Base-by-base conservation (phyloP, 2,888 invertebrate species). In the Spatulosminthurus flaviceps region DNA sequence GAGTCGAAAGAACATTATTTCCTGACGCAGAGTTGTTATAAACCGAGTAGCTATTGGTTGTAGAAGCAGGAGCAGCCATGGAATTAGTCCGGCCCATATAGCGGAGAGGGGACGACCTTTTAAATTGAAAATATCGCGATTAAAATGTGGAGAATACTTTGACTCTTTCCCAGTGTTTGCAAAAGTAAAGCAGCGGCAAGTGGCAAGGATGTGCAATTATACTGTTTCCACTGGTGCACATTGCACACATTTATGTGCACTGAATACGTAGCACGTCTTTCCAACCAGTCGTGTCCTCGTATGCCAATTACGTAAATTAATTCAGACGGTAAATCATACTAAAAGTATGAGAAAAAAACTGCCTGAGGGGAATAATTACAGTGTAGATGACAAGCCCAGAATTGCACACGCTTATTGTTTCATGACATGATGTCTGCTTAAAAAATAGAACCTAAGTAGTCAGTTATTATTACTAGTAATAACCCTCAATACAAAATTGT, bases 31-130 rank as follows among this genome's bases (percentile, higher is more conserved):
- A 64, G 64, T 71, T 79, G 22, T 73, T 61, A 60, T 34, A 66
- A 1, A 21, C 24, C 5, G 72, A 34, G 41, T 75, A 41, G 7
- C 28, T 42, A 26, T 76, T 41, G n/a, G 43, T 41, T 28, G 82
- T 60, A 24, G 80, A 69, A 24, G 79, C 70, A 61, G 84, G 80
- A 13, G 82, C 41, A 13, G 80, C 81, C 80, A 82, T 83, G n/a
- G 83, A 83, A 81, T 85, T 81, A 22, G 85, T 85, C 72, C 85
- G 81, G 43, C 84, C 85, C 82, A 85, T 84, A 51, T 80, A 80
- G 13, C 81, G 71, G 29, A 83, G 78, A 21, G 83, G 82, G 19
- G 80, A 16, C 64, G 80, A 16, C 64, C 64, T 64, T 64, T 64
- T 64, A n/a, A 51, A 51, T 67, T 67, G 24, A 67, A 67, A 67